These are phyloP conservation scores for Laspeyria flexula DNA, from an alignment of 2,888 invertebrate species.

Conservation along the genomic window DNA sequence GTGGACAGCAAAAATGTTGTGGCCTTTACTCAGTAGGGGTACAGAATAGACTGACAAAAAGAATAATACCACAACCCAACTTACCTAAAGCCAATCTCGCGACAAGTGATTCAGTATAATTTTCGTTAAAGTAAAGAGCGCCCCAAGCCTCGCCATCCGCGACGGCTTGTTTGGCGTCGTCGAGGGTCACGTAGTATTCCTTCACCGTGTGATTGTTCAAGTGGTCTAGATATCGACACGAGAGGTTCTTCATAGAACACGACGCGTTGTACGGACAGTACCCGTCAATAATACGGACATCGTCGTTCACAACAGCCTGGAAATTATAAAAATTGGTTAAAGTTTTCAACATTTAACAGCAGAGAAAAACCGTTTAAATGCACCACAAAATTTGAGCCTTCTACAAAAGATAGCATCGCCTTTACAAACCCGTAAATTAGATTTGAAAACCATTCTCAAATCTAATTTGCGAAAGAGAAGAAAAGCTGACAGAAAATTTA, in stretches of 20 bases:
- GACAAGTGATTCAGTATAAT: constrained; percentile 94
- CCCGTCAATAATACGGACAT: constrained; percentile 72
- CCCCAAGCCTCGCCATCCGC: constrained; percentile 94
- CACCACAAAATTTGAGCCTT: too few species aligned
- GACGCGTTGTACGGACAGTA: constrained; percentile 85
- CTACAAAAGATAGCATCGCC: too few species aligned
- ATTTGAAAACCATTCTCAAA: too few species aligned
- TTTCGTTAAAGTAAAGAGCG: constrained; percentile 94
- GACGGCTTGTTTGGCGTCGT: constrained; percentile 90
- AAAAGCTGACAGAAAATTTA: too few species aligned
- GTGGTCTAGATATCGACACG: constrained; percentile 92
- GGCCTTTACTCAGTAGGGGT: too few species aligned
- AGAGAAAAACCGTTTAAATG: too few species aligned
- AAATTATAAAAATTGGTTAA: not conserved
- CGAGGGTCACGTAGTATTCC: constrained; percentile 88
- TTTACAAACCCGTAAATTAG: too few species aligned
- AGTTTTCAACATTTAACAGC: too few species aligned
- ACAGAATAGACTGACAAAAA: not conserved
- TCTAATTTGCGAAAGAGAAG: too few species aligned
- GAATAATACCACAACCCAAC: not conserved
- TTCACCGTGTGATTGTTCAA: constrained; percentile 90
- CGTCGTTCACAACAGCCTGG: constrained; percentile 81
- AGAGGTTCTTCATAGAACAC: constrained; percentile 90
- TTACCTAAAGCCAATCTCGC: constrained; percentile 89
- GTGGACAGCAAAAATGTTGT: too few species aligned